These are phyloP conservation scores for Cheilosia vernalis DNA, from an alignment of 2,888 invertebrate genomes.

Conservation along the genomic window DNA sequence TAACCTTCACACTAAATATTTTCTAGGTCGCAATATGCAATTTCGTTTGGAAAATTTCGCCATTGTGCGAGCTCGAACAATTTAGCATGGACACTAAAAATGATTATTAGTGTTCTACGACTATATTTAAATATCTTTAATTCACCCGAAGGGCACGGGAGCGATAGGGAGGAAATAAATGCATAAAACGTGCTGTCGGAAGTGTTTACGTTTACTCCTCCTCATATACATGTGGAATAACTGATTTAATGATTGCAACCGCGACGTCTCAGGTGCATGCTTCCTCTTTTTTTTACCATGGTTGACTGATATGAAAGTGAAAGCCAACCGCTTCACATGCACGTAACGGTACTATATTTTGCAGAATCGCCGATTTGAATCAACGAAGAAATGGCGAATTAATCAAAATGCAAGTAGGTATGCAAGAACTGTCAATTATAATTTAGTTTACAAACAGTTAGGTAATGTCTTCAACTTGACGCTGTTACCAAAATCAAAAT, in stretches of 20 bases:
- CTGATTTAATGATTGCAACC: constrained; percentile 14
- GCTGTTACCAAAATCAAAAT: no score
- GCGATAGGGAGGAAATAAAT: constrained; percentile 19
- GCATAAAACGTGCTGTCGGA: constrained; percentile 37
- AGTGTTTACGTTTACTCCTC: constrained; percentile 14
- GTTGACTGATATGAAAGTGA: constrained; percentile 62
- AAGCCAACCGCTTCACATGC: constrained; percentile 49
- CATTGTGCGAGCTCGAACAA: no score
- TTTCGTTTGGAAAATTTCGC: no score
- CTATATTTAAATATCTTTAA: background rate
- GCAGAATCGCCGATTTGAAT: constrained; percentile 27
- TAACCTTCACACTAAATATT: no score
- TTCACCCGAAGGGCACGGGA: background rate
- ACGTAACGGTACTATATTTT: constrained; percentile 35
- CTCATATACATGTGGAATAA: constrained; percentile 19
- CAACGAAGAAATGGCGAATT: background rate
- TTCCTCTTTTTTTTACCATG: constrained; percentile 60
- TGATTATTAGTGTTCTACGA: no score
- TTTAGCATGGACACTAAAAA: no score
- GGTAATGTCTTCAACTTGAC: no score
- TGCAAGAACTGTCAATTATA: background rate
- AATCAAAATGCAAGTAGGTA: background rate
- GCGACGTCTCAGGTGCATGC: constrained; percentile 34
- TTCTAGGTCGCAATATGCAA: no score
- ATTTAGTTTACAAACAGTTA: no score